Conservation (phyloP, 2,888 invertebrate species). For the Nemotelus nigrinus region DNA sequence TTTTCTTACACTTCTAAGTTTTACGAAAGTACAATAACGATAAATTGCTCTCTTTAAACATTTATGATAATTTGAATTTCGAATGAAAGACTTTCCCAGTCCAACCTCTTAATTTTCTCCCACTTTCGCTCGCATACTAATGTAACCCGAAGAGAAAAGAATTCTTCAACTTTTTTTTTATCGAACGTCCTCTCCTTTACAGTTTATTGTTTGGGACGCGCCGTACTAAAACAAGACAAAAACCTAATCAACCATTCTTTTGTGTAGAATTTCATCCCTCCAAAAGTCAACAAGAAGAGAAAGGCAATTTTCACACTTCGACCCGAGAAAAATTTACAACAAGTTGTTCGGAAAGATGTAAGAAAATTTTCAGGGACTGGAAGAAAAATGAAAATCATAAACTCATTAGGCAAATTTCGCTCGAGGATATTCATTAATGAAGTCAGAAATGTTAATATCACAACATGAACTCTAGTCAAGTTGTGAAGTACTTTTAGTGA, state of each 20-base stretch:
- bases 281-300: not conserved
- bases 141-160: too few relatives aligned
- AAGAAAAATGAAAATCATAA: constrained; percentile 28
- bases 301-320: not conserved
- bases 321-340: not conserved
- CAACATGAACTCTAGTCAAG: not conserved
- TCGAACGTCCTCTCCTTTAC: not conserved
- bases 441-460: not conserved
- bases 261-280: constrained; percentile 11
- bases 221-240: not conserved
- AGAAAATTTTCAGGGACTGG: not conserved
- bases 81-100: not conserved
- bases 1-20: too few relatives aligned
- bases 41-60: not conserved
- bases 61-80: not conserved
- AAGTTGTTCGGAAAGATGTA: not conserved
- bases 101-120: not conserved
- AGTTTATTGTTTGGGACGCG: not conserved
- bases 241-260: constrained; percentile 17
- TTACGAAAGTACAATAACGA: not conserved
- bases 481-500: too few relatives aligned
- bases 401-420: constrained; percentile 13
- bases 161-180: not conserved
- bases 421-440: not conserved
- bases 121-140: not conserved